Base-by-base conservation (phyloP, 64 coral and sea anemone genomes). In the Platygyra sinensis region DNA sequence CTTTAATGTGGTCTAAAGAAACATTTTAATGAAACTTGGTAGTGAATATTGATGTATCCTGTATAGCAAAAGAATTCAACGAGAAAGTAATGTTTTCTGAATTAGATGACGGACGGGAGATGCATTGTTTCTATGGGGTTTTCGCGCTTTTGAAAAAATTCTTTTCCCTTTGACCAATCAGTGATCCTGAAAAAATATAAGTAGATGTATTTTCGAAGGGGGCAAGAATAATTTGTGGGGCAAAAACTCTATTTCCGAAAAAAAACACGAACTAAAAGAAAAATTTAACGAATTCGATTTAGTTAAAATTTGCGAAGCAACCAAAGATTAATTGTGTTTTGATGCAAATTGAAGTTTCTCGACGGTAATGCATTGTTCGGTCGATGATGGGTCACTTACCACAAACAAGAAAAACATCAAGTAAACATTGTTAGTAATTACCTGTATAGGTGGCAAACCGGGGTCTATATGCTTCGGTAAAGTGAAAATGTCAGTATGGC, bases 361-460 rank as follows among this genome's bases (percentile, higher is more conserved):
- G 17, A 18, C 62, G 62, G 62, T 69, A 69, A 6, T 27, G 22
- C 65, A 69, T 19, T 51, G 0, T 46, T 61, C 8, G 12, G 20
- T n/a, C 18, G 3, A 55, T 49, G 51, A 78, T 19, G 75, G 14
- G 75, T 46, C 50, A 5, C 75, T 78, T 52, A 28, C 17, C n/a
- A 30, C 49, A 18, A 30, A 15, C 78, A 52, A 14, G 49, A 57
- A 60, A 81, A 57, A 39, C 24, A 78, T 78, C 75, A 80, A 80
- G 54, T 20, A 54, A 51, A 82, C 49, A 31, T 61, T 27, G 10
- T 57, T 57, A 15, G 16, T 72, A 27, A 60, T 17, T 98, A 99
- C 97, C 97, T 99, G 33, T 16, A 99, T 79, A 36, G 76, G 85
- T 36, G 97, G 97, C 69, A 99, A 46, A 4, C 97, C 97, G 5